A percentile compares a stretch with the other conserved stretches of the same genome.
phyloP scores from a whole-genome alignment of 2,113 vertebrate species.

The Tetrax tetrax region DNA sequence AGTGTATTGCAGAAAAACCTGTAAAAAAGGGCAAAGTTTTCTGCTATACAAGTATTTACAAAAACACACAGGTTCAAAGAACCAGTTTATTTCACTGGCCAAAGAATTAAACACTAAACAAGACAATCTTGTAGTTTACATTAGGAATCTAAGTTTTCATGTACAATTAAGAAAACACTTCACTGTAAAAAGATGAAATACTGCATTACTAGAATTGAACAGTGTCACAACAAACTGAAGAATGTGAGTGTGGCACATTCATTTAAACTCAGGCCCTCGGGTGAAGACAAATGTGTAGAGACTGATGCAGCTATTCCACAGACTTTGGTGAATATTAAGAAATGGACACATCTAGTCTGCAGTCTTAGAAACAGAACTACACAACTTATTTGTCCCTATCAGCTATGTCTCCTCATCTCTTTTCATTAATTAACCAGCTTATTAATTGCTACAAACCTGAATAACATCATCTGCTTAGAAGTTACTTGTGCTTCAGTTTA shows the following conservation, averaged over 20 bases:
- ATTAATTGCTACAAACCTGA: background rate
- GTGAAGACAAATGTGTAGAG: background rate
- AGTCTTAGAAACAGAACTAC: background rate
- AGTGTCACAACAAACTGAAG: background rate
- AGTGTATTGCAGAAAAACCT: slow-evolving; percentile 6
- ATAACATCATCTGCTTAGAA: background rate
- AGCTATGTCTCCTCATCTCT: background rate
- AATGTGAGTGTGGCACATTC: background rate
- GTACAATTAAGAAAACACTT: slow-evolving; percentile 42
- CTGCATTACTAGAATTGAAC: background rate
- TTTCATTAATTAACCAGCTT: background rate
- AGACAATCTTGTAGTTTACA: slow-evolving; percentile 24
- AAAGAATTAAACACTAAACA: slow-evolving; percentile 42
- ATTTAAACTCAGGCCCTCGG: background rate
- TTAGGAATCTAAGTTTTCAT: slow-evolving; percentile 62
- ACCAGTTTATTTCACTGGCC: slow-evolving; percentile 63
- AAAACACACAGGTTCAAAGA: slow-evolving; percentile 35
- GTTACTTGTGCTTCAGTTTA: slow-evolving; percentile 26
- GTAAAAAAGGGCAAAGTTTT: background rate
- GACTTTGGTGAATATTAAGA: background rate
- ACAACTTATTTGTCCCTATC: background rate
- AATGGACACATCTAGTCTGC: background rate
- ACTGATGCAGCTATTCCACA: background rate
- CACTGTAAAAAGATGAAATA: slow-evolving; percentile 49
- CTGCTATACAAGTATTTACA: slow-evolving; percentile 44